Evolutionary conservation across 2,888 invertebrate species (phyloP).

Genomic region (Melitaea athalia): DNA sequence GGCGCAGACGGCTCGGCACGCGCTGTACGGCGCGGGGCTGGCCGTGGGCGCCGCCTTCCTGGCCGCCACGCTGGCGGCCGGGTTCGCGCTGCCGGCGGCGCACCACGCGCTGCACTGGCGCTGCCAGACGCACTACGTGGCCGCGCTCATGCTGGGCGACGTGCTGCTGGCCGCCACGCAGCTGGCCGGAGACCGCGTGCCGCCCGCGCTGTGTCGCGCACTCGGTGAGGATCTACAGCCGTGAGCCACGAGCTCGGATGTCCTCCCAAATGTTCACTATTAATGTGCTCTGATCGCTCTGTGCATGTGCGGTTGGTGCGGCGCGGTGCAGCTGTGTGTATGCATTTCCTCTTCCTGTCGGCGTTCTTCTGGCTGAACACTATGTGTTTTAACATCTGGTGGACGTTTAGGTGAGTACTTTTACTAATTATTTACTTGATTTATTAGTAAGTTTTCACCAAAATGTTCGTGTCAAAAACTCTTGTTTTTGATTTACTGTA

Average conservation of each 20-base stretch:
- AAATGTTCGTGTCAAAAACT: no score
- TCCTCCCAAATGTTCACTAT: background rate
- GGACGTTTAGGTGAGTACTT: constrained; percentile 91
- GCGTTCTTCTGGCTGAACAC: constrained; percentile 97
- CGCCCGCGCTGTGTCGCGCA: constrained; percentile 83
- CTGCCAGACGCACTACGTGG: constrained; percentile 93
- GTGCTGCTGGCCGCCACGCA: constrained; percentile 90
- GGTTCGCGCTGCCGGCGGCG: constrained; percentile 90
- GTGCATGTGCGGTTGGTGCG: constrained; percentile 55
- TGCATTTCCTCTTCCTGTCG: constrained; percentile 94
- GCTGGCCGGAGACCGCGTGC: constrained; percentile 84
- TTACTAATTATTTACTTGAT: background rate
- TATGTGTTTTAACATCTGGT: constrained; percentile 97
- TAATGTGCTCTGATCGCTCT: constrained; percentile 48
- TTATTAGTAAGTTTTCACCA: no score
- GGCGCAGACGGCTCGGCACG: constrained; percentile 74
- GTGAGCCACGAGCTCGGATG: background rate
- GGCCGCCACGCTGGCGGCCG: constrained; percentile 90
- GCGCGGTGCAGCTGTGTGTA: constrained; percentile 85
- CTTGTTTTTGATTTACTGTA: no score
- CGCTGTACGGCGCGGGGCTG: constrained; percentile 89
- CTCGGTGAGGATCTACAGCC: constrained; percentile 83
- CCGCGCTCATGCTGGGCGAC: constrained; percentile 91
- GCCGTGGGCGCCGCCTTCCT: constrained; percentile 91
- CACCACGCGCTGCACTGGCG: constrained; percentile 94